Percentiles rank a stretch among this genome's conserved stretches.
These are phyloP conservation scores for Netelia fuscicornis DNA, from an alignment of 2,888 invertebrate genomes.

Conservation along the genomic window DNA sequence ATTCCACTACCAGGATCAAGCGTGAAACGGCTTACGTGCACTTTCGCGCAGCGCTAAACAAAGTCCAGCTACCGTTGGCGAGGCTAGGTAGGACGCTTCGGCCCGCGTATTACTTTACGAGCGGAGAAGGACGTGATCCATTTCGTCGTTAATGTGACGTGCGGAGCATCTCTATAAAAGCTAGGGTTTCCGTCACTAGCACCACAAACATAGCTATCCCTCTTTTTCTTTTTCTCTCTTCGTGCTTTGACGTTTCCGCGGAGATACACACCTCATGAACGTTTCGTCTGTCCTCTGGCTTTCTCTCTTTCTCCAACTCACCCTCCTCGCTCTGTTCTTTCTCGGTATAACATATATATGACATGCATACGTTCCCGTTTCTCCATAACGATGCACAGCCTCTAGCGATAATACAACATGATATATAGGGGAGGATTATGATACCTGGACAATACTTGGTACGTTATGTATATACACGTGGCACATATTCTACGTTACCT, in stretches of 20 bases:
- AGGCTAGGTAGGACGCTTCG: background rate
- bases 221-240: background rate
- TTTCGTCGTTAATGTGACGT: constrained; percentile 82
- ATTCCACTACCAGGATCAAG: constrained; percentile 55
- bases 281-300: background rate
- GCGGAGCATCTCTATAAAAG: constrained; percentile 80
- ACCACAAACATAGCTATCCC: background rate
- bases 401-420: background rate
- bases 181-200: constrained; percentile 35
- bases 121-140: constrained; percentile 82
- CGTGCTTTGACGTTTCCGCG: background rate
- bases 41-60: constrained; percentile 78
- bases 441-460: constrained; percentile 15
- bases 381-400: constrained; percentile 23
- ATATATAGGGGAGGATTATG: constrained; percentile 18
- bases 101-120: constrained; percentile 82
- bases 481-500: no score
- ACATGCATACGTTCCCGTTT: constrained; percentile 26
- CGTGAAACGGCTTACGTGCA: constrained; percentile 75
- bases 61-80: constrained; percentile 74
- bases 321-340: background rate
- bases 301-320: constrained; percentile 3
- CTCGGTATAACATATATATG: background rate
- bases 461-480: background rate
- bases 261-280: background rate